Percentiles rank a stretch among this genome's conserved stretches.
Evolutionary conservation across 2,113 vertebrate species (phyloP).

Genomic region (Turdus rufiventris): DNA sequence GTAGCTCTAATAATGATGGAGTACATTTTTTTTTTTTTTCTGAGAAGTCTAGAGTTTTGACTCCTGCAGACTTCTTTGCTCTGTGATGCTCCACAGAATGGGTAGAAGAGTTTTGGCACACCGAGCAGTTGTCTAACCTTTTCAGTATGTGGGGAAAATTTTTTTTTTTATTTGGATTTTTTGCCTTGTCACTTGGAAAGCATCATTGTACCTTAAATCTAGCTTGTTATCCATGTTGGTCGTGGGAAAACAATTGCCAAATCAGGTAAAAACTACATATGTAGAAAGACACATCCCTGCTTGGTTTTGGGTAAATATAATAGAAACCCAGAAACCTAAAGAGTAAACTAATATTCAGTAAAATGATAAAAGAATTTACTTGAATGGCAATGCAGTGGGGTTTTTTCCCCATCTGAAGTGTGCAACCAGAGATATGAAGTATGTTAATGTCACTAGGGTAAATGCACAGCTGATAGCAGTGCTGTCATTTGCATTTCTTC

Average conservation of each 20-base stretch:
- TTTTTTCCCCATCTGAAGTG: neutral
- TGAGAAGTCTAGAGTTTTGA: neutral
- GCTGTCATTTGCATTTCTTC: conserved; percentile 69
- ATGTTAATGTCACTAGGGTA: conserved; percentile 50
- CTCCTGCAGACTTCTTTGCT: neutral
- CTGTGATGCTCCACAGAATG: neutral
- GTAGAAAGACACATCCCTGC: neutral
- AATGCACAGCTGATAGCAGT: conserved; percentile 57
- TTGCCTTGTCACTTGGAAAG: neutral
- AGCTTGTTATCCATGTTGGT: neutral
- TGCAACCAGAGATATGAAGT: conserved; percentile 53
- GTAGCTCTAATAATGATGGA: neutral
- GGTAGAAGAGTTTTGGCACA: neutral
- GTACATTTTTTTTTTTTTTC: neutral
- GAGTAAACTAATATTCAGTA: conserved; percentile 39
- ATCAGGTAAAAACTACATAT: neutral
- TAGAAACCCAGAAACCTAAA: conserved; percentile 28
- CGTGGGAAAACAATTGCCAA: neutral
- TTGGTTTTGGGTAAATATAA: conserved; percentile 21
- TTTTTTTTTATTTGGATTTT: neutral
- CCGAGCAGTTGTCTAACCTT: neutral
- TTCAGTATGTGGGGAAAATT: neutral
- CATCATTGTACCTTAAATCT: neutral
- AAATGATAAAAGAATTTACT: conserved; percentile 23
- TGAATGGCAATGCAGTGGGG: conserved; percentile 34